Base-by-base conservation (phyloP, 2,113 vertebrate species). In the Petrocephalus microphthalmus region DNA sequence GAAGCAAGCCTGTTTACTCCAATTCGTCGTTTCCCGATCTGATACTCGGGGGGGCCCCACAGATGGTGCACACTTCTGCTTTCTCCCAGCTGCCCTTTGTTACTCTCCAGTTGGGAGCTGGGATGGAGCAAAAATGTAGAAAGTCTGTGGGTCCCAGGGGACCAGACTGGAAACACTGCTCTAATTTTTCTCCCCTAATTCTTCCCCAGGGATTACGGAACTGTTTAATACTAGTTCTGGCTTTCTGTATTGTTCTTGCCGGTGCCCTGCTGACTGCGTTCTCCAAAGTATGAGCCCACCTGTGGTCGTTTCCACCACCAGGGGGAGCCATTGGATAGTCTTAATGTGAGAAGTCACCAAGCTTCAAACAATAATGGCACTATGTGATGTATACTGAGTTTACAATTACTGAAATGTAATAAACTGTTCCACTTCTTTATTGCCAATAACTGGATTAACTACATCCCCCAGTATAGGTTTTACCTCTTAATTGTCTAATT, bases 221-320 rank as follows among this genome's bases (percentile, higher is more conserved):
- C 91, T 96, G 94, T 17, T 0, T 95, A 2, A 90, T 96, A 42
- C 92, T 97, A 67, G 82, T 53, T 0, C 5, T 96, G 49, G 96
- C 96, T 0, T 97, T 97, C 92, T 95, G 95, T 87, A 89, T 95
- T 89, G 91, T 97, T 91, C 20, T 97, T 90, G 60, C 94, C 47
- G 96, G 96, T 49, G 95, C 95, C 0, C 90, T 97, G 33, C 93
- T 95, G 33, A 96, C 96, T 0, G 95, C 95, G 56, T 97, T 97
- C 92, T 97, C 97, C 49, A 96, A 95, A 92, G 45, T 94, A 85
- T 97, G 91, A 94, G 89, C 19, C 29, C 47, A n/a, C 51, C 86
- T 64, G 71, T 17, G 5, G n/a, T 19, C 7, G 8, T 29, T 42
- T 49, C 60, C 20, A 83, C 57, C 81, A 90, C 47, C 78, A 33